phyloP scores from a whole-genome alignment of 2,797 vertebrate genomes.

The Sciurus vulgaris region DNA sequence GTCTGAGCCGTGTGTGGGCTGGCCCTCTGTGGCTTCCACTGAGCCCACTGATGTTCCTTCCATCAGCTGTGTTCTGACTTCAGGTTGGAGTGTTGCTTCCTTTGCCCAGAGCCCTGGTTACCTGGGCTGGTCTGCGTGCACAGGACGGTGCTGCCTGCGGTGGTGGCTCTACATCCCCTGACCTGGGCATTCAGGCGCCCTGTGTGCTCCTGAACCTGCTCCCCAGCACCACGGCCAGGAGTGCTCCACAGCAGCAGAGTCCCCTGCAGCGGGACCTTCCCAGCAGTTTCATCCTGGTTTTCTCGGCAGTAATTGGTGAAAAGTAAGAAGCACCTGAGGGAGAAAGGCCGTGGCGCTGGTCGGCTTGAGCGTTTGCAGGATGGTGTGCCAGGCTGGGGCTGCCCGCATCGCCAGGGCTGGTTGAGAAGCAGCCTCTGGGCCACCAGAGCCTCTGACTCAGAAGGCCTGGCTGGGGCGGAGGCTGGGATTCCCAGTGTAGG shows the following conservation, averaged over 20 bases:
- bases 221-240: background rate
- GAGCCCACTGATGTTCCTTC: background rate
- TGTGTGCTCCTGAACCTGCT: background rate
- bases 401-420: background rate
- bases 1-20: too few relatives aligned
- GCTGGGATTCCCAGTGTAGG: background rate
- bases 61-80: background rate
- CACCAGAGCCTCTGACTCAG: too few relatives aligned
- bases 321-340: conserved; percentile 62
- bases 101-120: accelerated
- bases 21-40: accelerated
- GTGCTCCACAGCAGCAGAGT: background rate
- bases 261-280: background rate
- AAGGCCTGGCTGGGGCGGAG: background rate
- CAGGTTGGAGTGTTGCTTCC: background rate
- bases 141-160: background rate
- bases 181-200: conserved; percentile 48
- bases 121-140: background rate
- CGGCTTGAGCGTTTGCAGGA: too few relatives aligned
- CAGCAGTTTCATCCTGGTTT: conserved; percentile 60
- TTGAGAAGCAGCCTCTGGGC: too few relatives aligned
- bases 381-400: background rate
- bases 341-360: background rate
- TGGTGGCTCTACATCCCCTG: conserved; percentile 28
- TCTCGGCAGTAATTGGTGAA: background rate